Evolutionary conservation across 2,888 invertebrate species (phyloP).

Genomic region (Branchipolynoe longqiensis): DNA sequence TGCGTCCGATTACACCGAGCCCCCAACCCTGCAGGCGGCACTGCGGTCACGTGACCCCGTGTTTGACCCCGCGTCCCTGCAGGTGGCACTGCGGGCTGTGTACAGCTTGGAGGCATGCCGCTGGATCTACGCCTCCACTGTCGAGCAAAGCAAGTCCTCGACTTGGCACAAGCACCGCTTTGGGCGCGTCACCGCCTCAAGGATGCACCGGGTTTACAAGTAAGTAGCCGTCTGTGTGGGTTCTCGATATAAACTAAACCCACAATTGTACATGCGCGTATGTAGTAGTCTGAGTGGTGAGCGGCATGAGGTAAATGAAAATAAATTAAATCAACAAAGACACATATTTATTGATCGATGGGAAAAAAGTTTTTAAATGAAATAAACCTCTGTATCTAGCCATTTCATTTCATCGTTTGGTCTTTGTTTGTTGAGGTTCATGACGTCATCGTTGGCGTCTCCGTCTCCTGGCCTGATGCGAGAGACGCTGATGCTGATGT

Average conservation of each 20-base stretch:
- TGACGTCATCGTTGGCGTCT: neutral
- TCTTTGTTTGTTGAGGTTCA: neutral
- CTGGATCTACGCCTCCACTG: neutral
- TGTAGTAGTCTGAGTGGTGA: neutral
- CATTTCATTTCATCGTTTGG: neutral
- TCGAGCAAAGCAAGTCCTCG: neutral
- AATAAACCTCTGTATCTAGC: neutral
- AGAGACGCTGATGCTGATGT: neutral
- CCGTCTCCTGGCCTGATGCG: neutral
- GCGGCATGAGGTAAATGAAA: neutral
- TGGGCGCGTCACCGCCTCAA: neutral
- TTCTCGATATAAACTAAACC: neutral
- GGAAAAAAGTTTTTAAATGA: neutral
- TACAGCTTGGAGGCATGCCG: neutral
- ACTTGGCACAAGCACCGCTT: slow-evolving; percentile 20
- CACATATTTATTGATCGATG: neutral
- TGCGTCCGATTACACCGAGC: too few species aligned
- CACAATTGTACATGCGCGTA: neutral
- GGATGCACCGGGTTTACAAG: slow-evolving; percentile 26
- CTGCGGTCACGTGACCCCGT: neutral
- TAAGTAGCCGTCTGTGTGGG: too few species aligned
- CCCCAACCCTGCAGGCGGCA: neutral
- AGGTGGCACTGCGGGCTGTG: neutral
- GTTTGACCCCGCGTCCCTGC: too few species aligned
- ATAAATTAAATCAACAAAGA: neutral